Conservation (phyloP, 2,888 invertebrate genomes). For the Philhelius pedissequus region DNA sequence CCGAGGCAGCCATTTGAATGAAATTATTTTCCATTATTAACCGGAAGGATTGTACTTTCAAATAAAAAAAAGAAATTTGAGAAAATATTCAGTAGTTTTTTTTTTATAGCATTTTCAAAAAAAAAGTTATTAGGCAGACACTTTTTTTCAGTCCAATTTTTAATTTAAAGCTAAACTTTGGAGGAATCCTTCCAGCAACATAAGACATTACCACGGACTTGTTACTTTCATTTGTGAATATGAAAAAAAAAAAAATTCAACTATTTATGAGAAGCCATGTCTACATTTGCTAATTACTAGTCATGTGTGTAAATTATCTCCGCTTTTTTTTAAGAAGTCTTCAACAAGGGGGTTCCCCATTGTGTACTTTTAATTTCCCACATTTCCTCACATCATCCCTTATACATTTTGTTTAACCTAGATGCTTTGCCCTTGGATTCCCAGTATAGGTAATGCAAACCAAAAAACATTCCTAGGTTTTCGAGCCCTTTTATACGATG, state of each 20-base stretch:
- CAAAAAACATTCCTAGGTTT: conserved; percentile 46
- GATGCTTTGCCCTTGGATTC: not conserved
- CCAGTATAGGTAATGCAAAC: conserved; percentile 2
- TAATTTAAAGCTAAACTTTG: too few species aligned
- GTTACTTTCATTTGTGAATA: not conserved
- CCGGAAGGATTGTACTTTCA: too few species aligned
- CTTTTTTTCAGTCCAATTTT: too few species aligned
- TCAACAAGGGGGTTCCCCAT: not conserved
- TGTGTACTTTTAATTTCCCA: not conserved
- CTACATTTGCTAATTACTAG: conserved; percentile 19
- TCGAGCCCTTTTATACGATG: conserved; percentile 12
- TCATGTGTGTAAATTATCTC: conserved; percentile 37
- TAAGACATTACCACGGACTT: too few species aligned
- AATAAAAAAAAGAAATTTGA: too few species aligned
- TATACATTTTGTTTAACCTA: conserved; percentile 8
- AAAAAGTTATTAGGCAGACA: too few species aligned
- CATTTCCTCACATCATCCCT: not conserved
- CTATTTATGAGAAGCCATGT: conserved; percentile 29
- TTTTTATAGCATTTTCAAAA: too few species aligned
- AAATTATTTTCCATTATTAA: too few species aligned
- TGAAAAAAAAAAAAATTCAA: not conserved
- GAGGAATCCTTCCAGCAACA: too few species aligned
- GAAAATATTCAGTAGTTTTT: too few species aligned
- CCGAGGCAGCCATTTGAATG: too few species aligned
- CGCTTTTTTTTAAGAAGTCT: not conserved